Conservation (phyloP, 1,140 invertebrate species). For the Diorhabda carinulata region DNA sequence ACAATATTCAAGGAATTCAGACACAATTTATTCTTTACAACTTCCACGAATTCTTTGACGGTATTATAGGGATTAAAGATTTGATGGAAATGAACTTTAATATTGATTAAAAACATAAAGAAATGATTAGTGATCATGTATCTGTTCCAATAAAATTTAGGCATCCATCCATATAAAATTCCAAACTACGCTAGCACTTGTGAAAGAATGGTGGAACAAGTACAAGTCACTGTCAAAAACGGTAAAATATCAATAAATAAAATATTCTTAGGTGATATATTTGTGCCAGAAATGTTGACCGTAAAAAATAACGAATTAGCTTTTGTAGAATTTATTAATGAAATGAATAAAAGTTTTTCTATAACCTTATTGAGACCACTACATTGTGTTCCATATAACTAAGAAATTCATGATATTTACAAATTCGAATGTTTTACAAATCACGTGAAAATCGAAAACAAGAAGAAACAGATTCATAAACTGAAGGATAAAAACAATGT, state of each 20-base stretch:
- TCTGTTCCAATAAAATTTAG: background rate
- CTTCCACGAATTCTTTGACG: slow-evolving; percentile 6
- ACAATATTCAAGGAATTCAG: background rate
- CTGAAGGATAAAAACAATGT: slow-evolving; percentile 41
- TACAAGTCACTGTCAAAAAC: background rate
- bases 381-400: background rate
- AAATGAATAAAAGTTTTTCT: background rate
- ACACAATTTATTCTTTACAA: slow-evolving; percentile 5
- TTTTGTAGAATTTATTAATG: slow-evolving; percentile 3
- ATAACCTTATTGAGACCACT: background rate
- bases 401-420: background rate
- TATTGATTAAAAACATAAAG: slow-evolving; percentile 2
- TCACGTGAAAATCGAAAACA: slow-evolving; percentile 7
- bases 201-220: background rate
- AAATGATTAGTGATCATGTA: background rate
- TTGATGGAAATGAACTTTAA: background rate
- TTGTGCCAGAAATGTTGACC: slow-evolving; percentile 2
- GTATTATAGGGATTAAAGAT: background rate
- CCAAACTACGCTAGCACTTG: background rate
- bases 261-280: background rate
- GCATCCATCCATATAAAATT: background rate
- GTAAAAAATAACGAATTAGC: background rate
- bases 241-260: background rate
- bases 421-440: background rate
- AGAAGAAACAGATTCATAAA: slow-evolving; percentile 22